These are phyloP conservation scores for Pogonus chalceus DNA, from an alignment of 1,140 invertebrate species.

Conservation along the genomic window DNA sequence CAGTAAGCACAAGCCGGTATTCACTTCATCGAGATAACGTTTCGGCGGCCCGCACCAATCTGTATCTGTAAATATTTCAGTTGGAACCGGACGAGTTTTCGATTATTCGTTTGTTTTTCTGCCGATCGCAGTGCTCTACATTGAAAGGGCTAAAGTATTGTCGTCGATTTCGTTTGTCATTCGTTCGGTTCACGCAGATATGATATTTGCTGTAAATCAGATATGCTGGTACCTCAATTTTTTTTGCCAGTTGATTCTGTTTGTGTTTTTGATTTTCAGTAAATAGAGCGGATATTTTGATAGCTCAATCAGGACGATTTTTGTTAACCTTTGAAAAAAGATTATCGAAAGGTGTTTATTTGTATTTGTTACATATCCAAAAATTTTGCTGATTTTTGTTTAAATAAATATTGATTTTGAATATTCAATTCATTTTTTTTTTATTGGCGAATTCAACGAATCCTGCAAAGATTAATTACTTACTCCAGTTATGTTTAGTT, in stretches of 20 bases:
- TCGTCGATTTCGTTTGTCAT: not conserved
- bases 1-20: no score
- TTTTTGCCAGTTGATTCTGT: no score
- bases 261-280: not conserved
- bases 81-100: not conserved
- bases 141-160: no score
- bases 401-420: no score
- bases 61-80: not conserved
- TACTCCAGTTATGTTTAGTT: no score
- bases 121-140: no score
- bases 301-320: not conserved
- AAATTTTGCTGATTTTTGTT: no score
- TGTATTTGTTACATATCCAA: no score
- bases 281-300: not conserved
- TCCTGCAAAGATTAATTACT: no score
- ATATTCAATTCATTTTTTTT: no score
- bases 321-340: not conserved
- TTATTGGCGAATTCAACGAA: no score
- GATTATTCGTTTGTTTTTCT: not conserved
- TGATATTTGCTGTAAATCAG: not conserved
- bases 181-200: not conserved
- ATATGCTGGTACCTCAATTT: not conserved
- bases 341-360: not conserved
- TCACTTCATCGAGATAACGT: no score
- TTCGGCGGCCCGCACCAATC: not conserved